Conservation (phyloP, 2,888 invertebrate species). For the Exephanes ischioxanthus region DNA sequence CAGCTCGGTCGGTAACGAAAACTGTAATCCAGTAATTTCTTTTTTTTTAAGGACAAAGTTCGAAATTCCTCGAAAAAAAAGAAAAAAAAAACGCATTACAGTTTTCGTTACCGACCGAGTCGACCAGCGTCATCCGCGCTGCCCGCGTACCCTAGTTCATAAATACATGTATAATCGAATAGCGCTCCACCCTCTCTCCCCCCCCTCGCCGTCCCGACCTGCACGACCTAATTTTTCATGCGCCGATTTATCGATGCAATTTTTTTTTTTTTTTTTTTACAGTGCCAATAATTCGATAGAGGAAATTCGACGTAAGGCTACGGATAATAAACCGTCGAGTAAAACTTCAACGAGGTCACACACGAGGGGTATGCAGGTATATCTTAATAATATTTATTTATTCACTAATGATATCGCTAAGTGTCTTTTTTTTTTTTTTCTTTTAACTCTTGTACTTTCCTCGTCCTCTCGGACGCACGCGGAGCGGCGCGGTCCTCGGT, state of each 20-base stretch:
- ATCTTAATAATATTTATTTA: conserved; percentile 43
- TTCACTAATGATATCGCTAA: conserved; percentile 67
- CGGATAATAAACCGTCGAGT: conserved; percentile 9
- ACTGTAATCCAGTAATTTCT: no score
- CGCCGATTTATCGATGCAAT: background rate
- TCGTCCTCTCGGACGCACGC: conserved; percentile 47
- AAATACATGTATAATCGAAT: no score
- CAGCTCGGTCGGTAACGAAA: no score
- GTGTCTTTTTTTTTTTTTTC: conserved; percentile 70
- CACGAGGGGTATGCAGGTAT: background rate
- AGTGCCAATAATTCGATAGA: conserved; percentile 29
- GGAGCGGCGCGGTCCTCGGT: conserved; percentile 27
- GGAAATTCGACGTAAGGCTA: conserved; percentile 13
- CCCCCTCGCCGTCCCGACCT: background rate
- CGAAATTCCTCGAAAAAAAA: no score
- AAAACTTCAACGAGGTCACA: conserved; percentile 25
- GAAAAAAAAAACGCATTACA: no score
- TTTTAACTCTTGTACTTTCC: conserved; percentile 63
- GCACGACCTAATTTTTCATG: background rate
- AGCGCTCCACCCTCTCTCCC: background rate
- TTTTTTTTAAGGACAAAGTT: no score
- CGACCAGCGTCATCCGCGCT: no score
- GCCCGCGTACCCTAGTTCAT: no score
- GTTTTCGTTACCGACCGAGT: no score
- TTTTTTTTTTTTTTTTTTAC: conserved; percentile 2